Evolutionary conservation across 2,888 invertebrate genomes (phyloP).

Genomic region (Cosmopolites sordidus): DNA sequence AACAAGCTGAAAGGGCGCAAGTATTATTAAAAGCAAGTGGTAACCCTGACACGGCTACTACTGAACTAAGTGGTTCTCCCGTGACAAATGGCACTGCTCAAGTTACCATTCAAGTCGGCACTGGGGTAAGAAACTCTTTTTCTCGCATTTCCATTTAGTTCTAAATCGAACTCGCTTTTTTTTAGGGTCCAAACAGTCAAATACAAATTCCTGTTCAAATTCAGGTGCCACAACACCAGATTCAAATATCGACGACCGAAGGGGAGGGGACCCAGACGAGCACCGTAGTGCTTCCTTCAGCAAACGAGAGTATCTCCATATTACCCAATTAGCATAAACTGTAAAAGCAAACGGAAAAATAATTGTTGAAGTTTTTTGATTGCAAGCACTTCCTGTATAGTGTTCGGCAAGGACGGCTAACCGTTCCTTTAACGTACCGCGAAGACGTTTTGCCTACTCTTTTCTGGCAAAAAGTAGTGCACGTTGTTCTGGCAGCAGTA

Average conservation of each 20-base stretch:
- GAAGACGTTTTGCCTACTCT: too few relatives aligned
- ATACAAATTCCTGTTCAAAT: conserved; percentile 62
- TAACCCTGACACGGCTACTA: conserved; percentile 19
- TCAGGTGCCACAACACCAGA: conserved; percentile 57
- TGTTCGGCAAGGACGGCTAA: too few relatives aligned
- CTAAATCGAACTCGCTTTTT: conserved; percentile 4
- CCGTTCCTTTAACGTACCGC: too few relatives aligned
- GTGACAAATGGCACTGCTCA: conserved; percentile 38
- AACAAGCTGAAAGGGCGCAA: conserved; percentile 53
- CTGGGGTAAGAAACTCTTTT: conserved; percentile 27
- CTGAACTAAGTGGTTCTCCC: conserved; percentile 11
- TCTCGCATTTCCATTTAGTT: not conserved
- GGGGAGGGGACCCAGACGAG: conserved; percentile 45
- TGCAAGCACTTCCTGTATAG: not conserved
- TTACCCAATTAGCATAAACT: conserved; percentile 26
- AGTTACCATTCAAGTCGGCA: conserved; percentile 44
- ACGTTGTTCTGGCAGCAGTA: too few relatives aligned
- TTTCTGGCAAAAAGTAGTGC: too few relatives aligned
- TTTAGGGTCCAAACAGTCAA: conserved; percentile 59
- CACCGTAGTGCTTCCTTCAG: conserved; percentile 54
- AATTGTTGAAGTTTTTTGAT: not conserved
- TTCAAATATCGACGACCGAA: conserved; percentile 40
- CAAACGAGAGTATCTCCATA: conserved; percentile 34
- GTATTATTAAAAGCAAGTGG: conserved; percentile 32
- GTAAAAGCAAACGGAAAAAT: too few relatives aligned